A percentile compares a stretch with the other conserved stretches of the same genome.
phyloP scores from a whole-genome alignment of 2,888 invertebrate genomes.

The Baccha elongata region DNA sequence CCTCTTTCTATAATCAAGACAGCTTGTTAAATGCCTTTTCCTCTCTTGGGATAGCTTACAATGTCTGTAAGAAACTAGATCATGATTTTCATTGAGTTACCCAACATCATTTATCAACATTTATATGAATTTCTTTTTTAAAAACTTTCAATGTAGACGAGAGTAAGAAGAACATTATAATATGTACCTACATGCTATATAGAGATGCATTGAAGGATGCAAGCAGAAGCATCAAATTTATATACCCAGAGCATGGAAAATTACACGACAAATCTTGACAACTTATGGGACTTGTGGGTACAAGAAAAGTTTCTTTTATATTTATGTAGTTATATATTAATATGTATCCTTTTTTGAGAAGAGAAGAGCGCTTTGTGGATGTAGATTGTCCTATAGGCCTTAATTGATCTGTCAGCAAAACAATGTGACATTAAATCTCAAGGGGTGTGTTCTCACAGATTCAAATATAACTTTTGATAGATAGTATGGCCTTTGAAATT shows the following conservation, averaged over 20 bases:
- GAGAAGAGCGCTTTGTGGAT: background rate
- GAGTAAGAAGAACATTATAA: background rate
- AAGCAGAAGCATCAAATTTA: slow-evolving; percentile 12
- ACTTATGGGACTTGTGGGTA: slow-evolving; percentile 16
- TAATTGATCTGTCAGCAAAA: slow-evolving; percentile 37
- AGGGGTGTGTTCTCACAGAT: slow-evolving; percentile 11
- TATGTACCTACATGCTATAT: too few species aligned
- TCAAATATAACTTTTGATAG: background rate
- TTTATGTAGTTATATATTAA: background rate
- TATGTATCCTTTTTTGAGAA: background rate
- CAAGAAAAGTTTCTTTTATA: slow-evolving; percentile 3
- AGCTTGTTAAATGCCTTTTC: background rate
- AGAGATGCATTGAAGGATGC: slow-evolving; percentile 1
- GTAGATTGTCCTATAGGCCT: slow-evolving; percentile 6
- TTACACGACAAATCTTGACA: slow-evolving; percentile 28
- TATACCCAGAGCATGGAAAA: slow-evolving; percentile 22
- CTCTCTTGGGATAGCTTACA: background rate
- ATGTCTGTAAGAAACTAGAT: slow-evolving; percentile 7
- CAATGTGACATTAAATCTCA: slow-evolving; percentile 11
- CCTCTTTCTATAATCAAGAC: background rate
- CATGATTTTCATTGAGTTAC: slow-evolving; percentile 24
- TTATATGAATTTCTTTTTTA: slow-evolving; percentile 20
- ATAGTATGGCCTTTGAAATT: background rate
- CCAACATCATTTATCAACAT: slow-evolving; percentile 19
- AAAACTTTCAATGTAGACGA: slow-evolving; percentile 8